These are phyloP conservation scores for Pomatorhinus ruficollis DNA, from an alignment of 2,113 vertebrate species.

Conservation along the genomic window DNA sequence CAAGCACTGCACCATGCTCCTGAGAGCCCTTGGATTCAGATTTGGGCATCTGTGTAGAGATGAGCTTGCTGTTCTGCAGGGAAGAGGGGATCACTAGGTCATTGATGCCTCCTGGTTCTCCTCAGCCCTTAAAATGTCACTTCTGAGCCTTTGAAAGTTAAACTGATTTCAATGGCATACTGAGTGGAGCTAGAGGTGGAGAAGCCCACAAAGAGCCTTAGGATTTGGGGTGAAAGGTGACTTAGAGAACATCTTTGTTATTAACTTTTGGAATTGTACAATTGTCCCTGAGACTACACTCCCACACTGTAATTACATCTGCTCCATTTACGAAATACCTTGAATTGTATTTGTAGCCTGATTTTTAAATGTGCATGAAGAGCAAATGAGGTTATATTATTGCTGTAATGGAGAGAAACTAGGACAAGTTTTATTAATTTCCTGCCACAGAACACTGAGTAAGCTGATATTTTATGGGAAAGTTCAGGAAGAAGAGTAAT, in stretches of 20 bases:
- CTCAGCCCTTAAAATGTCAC: neutral
- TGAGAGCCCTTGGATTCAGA: neutral
- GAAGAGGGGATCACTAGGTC: neutral
- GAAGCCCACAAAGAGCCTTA: neutral
- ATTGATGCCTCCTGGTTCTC: neutral
- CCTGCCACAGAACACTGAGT: conserved; percentile 49
- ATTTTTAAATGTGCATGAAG: conserved; percentile 34
- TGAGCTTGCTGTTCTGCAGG: neutral
- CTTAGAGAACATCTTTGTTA: neutral
- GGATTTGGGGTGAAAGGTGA: neutral
- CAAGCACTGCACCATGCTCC: rapidly evolving
- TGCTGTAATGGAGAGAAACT: conserved; percentile 58
- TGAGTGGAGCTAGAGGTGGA: neutral
- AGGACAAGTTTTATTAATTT: conserved; percentile 58
- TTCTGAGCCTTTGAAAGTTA: neutral
- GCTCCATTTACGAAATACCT: conserved; percentile 7
- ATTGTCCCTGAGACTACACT: neutral
- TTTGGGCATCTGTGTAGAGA: neutral
- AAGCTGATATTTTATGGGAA: conserved; percentile 52
- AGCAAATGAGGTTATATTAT: conserved; percentile 55
- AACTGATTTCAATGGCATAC: neutral
- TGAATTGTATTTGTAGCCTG: conserved; percentile 48
- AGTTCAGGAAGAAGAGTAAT: conserved; percentile 38
- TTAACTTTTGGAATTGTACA: neutral
- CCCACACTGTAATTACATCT: neutral